Evolutionary conservation across 2,888 invertebrate genomes (phyloP).

Genomic region (Perdita meconis): DNA sequence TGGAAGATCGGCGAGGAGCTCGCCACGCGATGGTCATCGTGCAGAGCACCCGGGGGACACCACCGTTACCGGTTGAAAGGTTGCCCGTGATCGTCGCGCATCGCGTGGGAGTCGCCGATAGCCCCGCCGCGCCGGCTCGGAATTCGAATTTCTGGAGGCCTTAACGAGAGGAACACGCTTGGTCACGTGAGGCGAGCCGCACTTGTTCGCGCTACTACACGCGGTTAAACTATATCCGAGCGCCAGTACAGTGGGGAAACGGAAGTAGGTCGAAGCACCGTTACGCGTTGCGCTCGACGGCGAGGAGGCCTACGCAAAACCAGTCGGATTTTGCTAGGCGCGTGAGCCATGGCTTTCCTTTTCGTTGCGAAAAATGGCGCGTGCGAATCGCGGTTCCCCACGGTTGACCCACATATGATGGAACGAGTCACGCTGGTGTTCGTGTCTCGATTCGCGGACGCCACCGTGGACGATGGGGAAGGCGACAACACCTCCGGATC

Average conservation of each 20-base stretch:
- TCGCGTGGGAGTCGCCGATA: slow-evolving; percentile 1
- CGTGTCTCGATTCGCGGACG: slow-evolving; percentile 6
- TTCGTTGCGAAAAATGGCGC: slow-evolving; percentile 84
- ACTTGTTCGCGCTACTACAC: slow-evolving; percentile 71
- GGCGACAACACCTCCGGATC: slow-evolving; percentile 39
- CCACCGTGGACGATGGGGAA: slow-evolving; percentile 13
- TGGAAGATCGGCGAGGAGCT: background rate
- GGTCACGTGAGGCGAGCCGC: slow-evolving; percentile 52
- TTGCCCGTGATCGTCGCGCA: background rate
- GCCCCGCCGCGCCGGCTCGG: background rate
- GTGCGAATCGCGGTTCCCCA: slow-evolving; percentile 81
- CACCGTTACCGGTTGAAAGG: no score
- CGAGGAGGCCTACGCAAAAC: slow-evolving; percentile 70
- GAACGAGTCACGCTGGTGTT: slow-evolving; percentile 56
- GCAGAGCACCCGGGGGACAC: no score
- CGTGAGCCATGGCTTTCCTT: slow-evolving; percentile 82
- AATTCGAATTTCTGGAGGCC: slow-evolving; percentile 34
- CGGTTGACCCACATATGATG: slow-evolving; percentile 79
- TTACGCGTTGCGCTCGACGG: slow-evolving; percentile 79
- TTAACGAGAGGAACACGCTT: slow-evolving; percentile 33
- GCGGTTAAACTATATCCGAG: slow-evolving; percentile 67
- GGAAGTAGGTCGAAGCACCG: slow-evolving; percentile 83
- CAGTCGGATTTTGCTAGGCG: slow-evolving; percentile 78
- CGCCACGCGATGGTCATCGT: background rate
- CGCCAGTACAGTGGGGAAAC: slow-evolving; percentile 70